Evolutionary conservation across 2,113 vertebrate species (phyloP), one percentile per base, ranked within the genome.

Genomic region (Barbus barbus): DNA sequence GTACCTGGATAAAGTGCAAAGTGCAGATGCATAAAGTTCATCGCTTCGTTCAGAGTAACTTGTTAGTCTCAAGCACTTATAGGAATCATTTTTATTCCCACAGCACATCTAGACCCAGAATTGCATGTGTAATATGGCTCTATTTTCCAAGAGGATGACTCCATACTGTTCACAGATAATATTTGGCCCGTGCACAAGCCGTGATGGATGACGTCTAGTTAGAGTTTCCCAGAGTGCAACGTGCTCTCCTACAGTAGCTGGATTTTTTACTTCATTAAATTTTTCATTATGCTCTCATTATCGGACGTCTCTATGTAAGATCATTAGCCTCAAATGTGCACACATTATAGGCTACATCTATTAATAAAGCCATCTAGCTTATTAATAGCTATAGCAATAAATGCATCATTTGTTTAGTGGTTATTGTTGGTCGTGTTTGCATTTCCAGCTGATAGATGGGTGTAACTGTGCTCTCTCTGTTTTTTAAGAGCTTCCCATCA

Each of bases 201-300:
- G 48, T 76, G 74, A 76, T 53, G 74, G 46, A 53, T 26, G 76
- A 78, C 31, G 31, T 13, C 53, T 78, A 38, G 76, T 78, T 60
- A 87, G 80, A 85, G 86, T 83, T 89, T 88, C 51, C 83, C 44
- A 63, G 83, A 77, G 28, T 24, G 75, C 51, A 58, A 0, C 8
- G 0, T 60, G 33, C n/a, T 79, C 36, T 79, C 36, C 56, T 16
- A 46, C 71, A 46, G 22, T 13, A 60, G 75, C 75, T 18, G 56
- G 38, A 9, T 44, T 16, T 78, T 61, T 63, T 79, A 44, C 41
- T 81, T 46, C 61, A 67, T 81, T 67, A 81, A 0, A 81, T 67
- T 81, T 81, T 81, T 81, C 78, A 81, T 81, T 67, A 67, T 3
- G 6, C 61, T 65, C 78, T 80, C 60, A 67, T 81, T 81, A 67